phyloP scores from a whole-genome alignment of 2,113 vertebrate genomes.

The Labeo rohita region DNA sequence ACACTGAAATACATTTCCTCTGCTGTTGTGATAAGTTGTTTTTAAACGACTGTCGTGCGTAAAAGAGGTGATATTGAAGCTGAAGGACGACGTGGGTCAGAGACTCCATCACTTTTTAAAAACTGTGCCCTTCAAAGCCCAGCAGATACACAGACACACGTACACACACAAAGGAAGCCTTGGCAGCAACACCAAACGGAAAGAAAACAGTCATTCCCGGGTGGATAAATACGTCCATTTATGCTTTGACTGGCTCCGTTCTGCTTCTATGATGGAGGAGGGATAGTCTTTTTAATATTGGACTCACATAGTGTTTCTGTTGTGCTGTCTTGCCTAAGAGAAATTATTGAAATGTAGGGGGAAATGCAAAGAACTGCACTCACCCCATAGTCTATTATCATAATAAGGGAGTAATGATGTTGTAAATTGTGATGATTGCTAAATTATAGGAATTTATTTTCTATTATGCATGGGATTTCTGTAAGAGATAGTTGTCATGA shows the following conservation, averaged over 20 bases:
- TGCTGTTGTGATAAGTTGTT: constrained; percentile 4
- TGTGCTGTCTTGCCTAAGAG: constrained; percentile 17
- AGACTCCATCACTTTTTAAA: constrained; percentile 29
- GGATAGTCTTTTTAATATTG: constrained; percentile 64
- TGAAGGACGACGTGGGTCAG: constrained; percentile 40
- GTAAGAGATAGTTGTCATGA: constrained; percentile 48
- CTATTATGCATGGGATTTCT: constrained; percentile 39
- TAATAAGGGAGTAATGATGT: constrained; percentile 32
- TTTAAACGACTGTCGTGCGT: background rate
- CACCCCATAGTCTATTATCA: constrained; percentile 6
- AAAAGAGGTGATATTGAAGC: background rate
- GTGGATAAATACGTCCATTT: constrained; percentile 74
- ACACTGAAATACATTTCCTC: background rate
- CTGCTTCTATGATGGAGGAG: constrained; percentile 64
- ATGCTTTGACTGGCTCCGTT: constrained; percentile 69
- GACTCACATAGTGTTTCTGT: constrained; percentile 55
- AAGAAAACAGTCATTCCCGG: constrained; percentile 53
- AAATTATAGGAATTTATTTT: constrained; percentile 37
- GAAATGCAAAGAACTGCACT: constrained; percentile 1
- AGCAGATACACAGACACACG: constrained; percentile 21
- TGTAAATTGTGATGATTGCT: constrained; percentile 55
- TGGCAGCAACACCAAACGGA: constrained; percentile 45
- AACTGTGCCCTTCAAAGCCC: constrained; percentile 31
- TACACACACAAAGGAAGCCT: constrained; percentile 48
- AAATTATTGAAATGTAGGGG: constrained; percentile 29